A percentile compares a stretch with the other conserved stretches of the same genome.
phyloP scores from a whole-genome alignment of 2,888 invertebrate species.

The Melolontha melolontha region DNA sequence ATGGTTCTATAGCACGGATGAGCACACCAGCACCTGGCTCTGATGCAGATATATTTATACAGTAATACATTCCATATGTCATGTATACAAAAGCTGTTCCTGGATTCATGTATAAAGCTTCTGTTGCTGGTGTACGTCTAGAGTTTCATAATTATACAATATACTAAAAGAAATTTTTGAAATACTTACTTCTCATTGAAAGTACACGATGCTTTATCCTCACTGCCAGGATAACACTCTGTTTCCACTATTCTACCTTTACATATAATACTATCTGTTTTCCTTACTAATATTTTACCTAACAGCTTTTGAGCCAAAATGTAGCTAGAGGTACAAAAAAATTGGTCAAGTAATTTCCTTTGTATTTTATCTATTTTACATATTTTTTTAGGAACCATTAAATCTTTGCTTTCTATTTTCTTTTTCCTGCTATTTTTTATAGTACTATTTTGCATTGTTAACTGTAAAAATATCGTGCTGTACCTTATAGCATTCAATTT shows the following conservation, averaged over 20 bases:
- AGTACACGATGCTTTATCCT: conserved; percentile 78
- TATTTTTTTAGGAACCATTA: background rate
- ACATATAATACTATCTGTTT: conserved; percentile 67
- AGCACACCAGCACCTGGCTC: conserved; percentile 77
- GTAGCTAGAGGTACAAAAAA: conserved; percentile 65
- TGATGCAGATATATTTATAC: conserved; percentile 78
- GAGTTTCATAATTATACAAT: background rate
- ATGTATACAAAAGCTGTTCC: conserved; percentile 79
- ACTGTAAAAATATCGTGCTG: no score
- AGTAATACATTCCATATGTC: conserved; percentile 81
- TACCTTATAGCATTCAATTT: no score
- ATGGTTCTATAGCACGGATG: conserved; percentile 74
- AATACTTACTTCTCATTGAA: conserved; percentile 63
- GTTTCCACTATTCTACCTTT: conserved; percentile 79
- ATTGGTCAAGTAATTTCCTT: conserved; percentile 57
- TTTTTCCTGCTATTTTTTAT: background rate
- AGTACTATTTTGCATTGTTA: background rate
- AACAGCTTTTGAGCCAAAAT: conserved; percentile 71
- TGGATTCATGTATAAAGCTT: conserved; percentile 78
- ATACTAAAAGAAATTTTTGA: background rate
- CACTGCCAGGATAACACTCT: conserved; percentile 77
- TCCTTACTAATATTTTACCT: conserved; percentile 73
- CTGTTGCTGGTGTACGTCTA: conserved; percentile 72
- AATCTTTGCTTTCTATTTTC: background rate
- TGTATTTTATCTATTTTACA: background rate